A percentile compares a stretch with the other conserved stretches of the same genome.
Conservation (phyloP, 1,140 invertebrate genomes). For the Cherax quadricarinatus region DNA sequence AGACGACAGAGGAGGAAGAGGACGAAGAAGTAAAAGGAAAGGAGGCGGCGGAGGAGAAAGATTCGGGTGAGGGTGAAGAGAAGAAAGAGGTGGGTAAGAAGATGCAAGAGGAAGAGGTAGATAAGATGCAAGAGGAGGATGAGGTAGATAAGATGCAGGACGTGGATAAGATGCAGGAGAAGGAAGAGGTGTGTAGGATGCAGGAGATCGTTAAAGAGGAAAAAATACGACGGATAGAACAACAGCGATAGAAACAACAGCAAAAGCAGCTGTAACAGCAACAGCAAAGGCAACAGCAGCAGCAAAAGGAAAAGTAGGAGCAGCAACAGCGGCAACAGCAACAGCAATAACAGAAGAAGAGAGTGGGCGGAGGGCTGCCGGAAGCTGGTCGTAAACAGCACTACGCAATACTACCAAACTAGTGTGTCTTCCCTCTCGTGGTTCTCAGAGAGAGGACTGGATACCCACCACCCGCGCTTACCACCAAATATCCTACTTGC, state of each 20-base stretch:
- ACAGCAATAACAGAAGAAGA: background rate
- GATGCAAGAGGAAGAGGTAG: background rate
- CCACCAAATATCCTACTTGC: background rate
- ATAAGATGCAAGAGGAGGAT: background rate
- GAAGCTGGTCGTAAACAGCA: conserved; percentile 1
- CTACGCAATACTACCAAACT: conserved; percentile 13
- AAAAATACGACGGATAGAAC: too few species aligned
- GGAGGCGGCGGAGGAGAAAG: background rate
- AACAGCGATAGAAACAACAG: too few species aligned
- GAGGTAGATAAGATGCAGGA: too few species aligned
- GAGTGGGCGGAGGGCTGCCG: background rate
- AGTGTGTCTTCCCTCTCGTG: background rate
- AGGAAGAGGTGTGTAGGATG: too few species aligned
- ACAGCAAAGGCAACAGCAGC: too few species aligned
- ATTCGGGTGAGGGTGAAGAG: background rate
- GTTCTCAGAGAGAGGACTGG: background rate
- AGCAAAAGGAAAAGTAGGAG: too few species aligned
- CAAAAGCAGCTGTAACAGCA: too few species aligned
- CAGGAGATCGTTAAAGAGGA: too few species aligned
- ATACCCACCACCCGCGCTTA: background rate
- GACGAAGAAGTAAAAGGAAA: too few species aligned
- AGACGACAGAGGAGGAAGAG: background rate
- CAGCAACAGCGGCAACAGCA: too few species aligned
- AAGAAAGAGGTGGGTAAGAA: too few species aligned
- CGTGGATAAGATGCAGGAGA: background rate